These are phyloP conservation scores for Xestia ashworthii DNA, from an alignment of 2,888 invertebrate genomes.

Conservation along the genomic window DNA sequence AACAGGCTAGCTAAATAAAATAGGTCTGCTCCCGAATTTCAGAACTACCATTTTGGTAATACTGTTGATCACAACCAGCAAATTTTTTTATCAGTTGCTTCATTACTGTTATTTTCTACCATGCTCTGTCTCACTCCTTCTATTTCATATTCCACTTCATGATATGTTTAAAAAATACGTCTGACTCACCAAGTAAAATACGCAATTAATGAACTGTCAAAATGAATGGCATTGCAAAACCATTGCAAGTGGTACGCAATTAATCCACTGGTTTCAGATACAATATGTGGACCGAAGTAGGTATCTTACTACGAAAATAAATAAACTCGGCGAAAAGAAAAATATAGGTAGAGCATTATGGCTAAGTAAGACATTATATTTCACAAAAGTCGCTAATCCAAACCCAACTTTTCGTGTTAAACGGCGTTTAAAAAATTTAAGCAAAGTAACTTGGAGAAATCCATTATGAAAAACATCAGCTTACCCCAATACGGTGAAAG, in stretches of 20 bases:
- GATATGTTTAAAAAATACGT: neutral
- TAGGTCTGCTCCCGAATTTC: too few species aligned
- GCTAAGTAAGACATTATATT: constrained; percentile 3
- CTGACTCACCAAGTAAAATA: neutral
- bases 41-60: neutral
- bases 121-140: neutral
- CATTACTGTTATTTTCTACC: neutral
- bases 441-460: constrained; percentile 66
- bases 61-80: neutral
- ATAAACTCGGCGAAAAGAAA: neutral
- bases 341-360: neutral
- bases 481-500: constrained; percentile 66
- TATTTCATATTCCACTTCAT: neutral
- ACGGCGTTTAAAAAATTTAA: constrained; percentile 63
- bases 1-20: too few species aligned
- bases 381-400: constrained; percentile 24
- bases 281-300: neutral
- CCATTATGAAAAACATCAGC: constrained; percentile 70
- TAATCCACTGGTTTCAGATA: neutral
- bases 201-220: neutral
- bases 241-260: neutral
- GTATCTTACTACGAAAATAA: neutral
- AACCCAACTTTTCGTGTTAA: constrained; percentile 53
- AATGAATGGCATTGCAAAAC: neutral
- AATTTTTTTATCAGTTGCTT: neutral